These are phyloP conservation scores for Gasterosteus aculeatus DNA, from an alignment of 2,113 vertebrate species.

Conservation along the genomic window DNA sequence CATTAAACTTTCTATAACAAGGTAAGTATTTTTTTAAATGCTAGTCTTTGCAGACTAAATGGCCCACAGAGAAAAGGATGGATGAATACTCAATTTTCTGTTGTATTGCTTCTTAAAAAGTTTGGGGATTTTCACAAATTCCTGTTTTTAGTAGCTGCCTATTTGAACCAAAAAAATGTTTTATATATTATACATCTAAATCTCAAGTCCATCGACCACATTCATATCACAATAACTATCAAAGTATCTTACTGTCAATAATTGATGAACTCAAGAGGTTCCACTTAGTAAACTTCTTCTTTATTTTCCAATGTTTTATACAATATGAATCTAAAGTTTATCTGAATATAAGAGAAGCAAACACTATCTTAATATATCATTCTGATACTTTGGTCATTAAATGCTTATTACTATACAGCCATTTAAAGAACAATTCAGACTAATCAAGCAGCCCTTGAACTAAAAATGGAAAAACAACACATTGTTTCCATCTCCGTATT, in stretches of 20 bases:
- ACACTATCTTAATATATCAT: not conserved
- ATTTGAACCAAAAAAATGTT: not conserved
- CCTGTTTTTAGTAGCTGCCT: not conserved
- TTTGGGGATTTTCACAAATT: not conserved
- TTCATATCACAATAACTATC: not conserved
- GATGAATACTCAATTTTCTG: constrained; percentile 42
- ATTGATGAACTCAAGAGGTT: not conserved
- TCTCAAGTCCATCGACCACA: not conserved
- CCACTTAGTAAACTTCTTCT: not conserved
- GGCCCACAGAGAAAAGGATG: constrained; percentile 64
- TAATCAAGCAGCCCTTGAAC: not conserved
- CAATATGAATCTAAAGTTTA: not conserved
- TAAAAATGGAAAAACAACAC: not conserved
- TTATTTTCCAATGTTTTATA: not conserved
- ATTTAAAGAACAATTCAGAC: not conserved
- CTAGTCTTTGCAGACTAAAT: constrained; percentile 62
- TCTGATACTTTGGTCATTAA: not conserved
- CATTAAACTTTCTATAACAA: constrained; percentile 84
- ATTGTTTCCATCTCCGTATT: constrained; percentile 29
- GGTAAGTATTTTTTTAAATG: constrained; percentile 77
- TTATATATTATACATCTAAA: not conserved
- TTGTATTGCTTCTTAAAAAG: constrained; percentile 13
- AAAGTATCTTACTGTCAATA: not conserved
- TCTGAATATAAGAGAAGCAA: constrained; percentile 6
- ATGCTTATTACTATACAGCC: not conserved